Evolutionary conservation across 2,888 invertebrate species (phyloP).

Genomic region (Seira musarum): DNA sequence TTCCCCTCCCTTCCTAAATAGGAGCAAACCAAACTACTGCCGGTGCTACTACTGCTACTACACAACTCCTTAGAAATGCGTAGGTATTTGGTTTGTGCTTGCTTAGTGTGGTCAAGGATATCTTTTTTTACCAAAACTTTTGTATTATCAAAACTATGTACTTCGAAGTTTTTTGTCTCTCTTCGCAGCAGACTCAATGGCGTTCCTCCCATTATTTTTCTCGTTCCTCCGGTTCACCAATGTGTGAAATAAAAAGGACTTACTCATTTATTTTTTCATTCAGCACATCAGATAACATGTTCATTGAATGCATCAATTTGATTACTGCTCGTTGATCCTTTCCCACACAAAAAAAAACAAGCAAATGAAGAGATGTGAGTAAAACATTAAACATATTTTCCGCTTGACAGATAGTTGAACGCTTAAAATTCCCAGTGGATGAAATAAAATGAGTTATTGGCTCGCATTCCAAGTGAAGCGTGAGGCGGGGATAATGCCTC

Average conservation of each 20-base stretch:
- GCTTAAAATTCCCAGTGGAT: neutral
- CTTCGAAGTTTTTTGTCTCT: neutral
- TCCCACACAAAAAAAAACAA: neutral
- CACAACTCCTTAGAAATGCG: neutral
- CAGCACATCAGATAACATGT: neutral
- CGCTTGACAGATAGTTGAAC: neutral
- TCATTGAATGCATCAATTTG: neutral
- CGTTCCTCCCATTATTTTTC: neutral
- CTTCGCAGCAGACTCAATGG: neutral
- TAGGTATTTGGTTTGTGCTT: too few species aligned
- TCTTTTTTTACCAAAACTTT: neutral
- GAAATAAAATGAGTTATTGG: neutral
- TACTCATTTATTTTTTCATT: neutral
- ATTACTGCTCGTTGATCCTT: neutral
- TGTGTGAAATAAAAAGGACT: neutral
- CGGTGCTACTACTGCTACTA: too few species aligned
- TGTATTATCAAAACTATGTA: neutral
- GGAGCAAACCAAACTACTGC: neutral
- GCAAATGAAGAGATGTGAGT: neutral
- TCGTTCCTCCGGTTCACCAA: neutral
- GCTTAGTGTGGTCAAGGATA: neutral
- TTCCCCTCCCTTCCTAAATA: too few species aligned
- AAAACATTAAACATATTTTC: neutral
- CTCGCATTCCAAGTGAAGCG: neutral
- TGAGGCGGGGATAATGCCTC: conserved; percentile 4